Evolutionary conservation across 1,140 invertebrate species (phyloP).

Genomic region (Campodea augens): DNA sequence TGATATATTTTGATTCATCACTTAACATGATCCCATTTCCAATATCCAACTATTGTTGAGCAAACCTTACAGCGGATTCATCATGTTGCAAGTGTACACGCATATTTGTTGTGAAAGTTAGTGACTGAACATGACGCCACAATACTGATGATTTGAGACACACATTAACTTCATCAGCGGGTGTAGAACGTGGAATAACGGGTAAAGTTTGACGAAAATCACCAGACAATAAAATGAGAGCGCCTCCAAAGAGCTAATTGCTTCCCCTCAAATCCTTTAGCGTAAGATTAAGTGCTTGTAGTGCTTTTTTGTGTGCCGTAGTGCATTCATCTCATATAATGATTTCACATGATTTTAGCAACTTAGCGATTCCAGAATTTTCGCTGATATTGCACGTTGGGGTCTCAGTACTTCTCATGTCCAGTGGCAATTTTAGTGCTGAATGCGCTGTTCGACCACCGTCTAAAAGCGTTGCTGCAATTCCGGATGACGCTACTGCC

Average conservation of each 20-base stretch:
- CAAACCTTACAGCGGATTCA: conserved; percentile 9
- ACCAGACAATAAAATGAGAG: conserved; percentile 18
- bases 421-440: conserved; percentile 26
- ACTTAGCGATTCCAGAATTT: conserved; percentile 12
- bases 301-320: conserved; percentile 19
- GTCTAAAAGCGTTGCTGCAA: conserved; percentile 29
- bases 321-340: conserved; percentile 24
- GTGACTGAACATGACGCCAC: conserved; percentile 15
- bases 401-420: conserved; percentile 8
- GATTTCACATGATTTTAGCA: conserved; percentile 17
- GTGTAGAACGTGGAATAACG: conserved; percentile 21
- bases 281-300: conserved; percentile 19
- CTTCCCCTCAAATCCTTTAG: conserved; percentile 18
- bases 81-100: conserved; percentile 5
- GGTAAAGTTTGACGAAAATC: conserved; percentile 21
- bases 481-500: conserved; percentile 30
- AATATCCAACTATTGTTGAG: conserved; percentile 11
- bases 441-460: conserved; percentile 31
- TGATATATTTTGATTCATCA: conserved; percentile 5
- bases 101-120: conserved; percentile 15
- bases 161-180: conserved; percentile 24
- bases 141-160: conserved; percentile 25
- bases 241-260: conserved; percentile 18
- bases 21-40: conserved; percentile 11
- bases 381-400: conserved; percentile 16